Percentiles rank a stretch among this genome's conserved stretches.
These are phyloP conservation scores for Oryzias javanicus DNA, from an alignment of 2,113 vertebrate species.

Conservation along the genomic window DNA sequence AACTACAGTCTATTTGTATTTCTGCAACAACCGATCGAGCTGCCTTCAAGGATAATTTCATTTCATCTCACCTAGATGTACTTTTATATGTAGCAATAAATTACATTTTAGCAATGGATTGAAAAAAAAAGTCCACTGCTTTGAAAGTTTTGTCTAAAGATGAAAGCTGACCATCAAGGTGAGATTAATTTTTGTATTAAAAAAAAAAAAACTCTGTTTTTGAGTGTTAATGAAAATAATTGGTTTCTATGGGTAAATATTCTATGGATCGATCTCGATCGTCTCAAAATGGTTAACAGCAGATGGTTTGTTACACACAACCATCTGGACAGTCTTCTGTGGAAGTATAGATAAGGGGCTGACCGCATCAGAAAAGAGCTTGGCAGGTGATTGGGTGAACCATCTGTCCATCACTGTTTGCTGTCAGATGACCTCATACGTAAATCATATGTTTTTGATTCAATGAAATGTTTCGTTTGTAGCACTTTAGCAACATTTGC, in stretches of 20 bases:
- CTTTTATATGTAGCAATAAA: slow-evolving; percentile 5
- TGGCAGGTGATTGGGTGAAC: not conserved
- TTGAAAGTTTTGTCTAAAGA: slow-evolving; percentile 10
- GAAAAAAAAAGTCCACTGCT: slow-evolving; percentile 5
- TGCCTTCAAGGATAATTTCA: slow-evolving; percentile 14
- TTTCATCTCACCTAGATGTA: slow-evolving; percentile 12
- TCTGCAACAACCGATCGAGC: slow-evolving; percentile 25
- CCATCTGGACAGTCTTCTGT: too few species aligned
- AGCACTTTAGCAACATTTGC: not conserved
- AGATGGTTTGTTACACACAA: not conserved
- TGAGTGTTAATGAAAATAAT: not conserved
- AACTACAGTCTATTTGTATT: slow-evolving; percentile 33
- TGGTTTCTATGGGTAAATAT: not conserved
- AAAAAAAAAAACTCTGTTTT: too few species aligned
- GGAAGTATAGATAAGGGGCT: not conserved
- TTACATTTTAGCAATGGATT: not conserved
- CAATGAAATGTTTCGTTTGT: not conserved
- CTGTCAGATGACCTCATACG: not conserved
- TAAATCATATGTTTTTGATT: not conserved
- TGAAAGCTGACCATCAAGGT: not conserved
- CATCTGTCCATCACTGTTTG: not conserved
- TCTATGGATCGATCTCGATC: not conserved
- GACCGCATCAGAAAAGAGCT: not conserved
- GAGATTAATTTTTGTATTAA: too few species aligned
- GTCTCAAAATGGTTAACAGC: not conserved